Evolutionary conservation across 2,888 invertebrate genomes (phyloP), one percentile per base, ranked within the genome.

Genomic region (Drosophila ustulata): DNA sequence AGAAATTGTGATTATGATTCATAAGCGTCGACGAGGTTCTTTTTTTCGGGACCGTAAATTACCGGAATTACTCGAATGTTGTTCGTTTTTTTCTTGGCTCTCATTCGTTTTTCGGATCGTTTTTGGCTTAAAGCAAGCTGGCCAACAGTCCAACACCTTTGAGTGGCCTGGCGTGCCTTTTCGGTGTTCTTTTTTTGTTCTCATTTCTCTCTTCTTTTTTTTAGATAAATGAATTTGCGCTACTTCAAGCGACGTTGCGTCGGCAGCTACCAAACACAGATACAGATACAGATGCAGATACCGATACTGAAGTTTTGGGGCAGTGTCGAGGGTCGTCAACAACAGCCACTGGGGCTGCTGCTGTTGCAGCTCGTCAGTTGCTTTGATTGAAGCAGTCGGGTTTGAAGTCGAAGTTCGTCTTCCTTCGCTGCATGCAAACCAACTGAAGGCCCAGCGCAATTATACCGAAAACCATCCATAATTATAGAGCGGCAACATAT

Each of bases 401-500:
- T 37, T 37, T 25, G 9, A 45, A 39, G 68, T 55, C 32, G 55
- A 39, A 28, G 57, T 66, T 85, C 84, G 84, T 82, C 23, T 52
- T 18, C 18, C 34, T 25, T 32, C 25, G 4, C 37, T 23, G 57
- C 49, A 47, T 46, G 62, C 62, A 28, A 53, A 58, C 45, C 13
- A 46, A 37, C 41, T 18, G 34, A 18, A 18, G 57, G 6, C 58
- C 51, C 43, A 25, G 39, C 75, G 89, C 91, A 92, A 92, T 92
- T 92, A 91, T 90, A 88, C 82, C 84, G 75, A 88, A 87, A 82
- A 85, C 78, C 88, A 81, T 81, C 79, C 85, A 89, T 92, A 92
- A 92, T 92, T 92, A 92, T 85, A 92, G 89, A 89, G 92, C 92
- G 92, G 92, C 91, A 75, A 78, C 67, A 78, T 80, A 79, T 89